Evolutionary conservation across 2,888 invertebrate genomes (phyloP), one percentile per base, ranked within the genome.

Genomic region (Drosophila anomalata): DNA sequence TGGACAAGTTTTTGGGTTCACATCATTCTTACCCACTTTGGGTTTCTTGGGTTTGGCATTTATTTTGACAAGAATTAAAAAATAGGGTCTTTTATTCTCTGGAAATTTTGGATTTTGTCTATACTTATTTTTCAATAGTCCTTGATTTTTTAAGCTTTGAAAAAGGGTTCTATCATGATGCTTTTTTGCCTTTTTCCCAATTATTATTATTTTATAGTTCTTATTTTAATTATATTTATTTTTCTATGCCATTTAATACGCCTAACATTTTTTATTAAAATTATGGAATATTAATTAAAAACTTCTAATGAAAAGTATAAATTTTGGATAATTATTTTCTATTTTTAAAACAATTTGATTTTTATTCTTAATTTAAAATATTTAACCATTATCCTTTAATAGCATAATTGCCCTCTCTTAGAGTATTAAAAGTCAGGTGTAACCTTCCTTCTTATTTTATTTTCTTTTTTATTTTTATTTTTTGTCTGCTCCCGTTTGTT

Each of bases 401-500:
- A 33, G 33, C 4, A 4, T n/a, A 36, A 7, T 36, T 2, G 2
- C 36, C 36, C 6, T 36, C n/a, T 14, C 14, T 14, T 36, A 36
- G n/a, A n/a, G 36, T 36, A 36, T 36, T 36, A 33, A 11, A 36
- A 36, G n/a, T 14, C 36, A 50, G 50, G 14, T 55, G 62, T 57
- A 60, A 69, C 31, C 55, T 75, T 76, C 65, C 65, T 54, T 72
- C 60, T 29, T 47, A 57, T 50, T n/a, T 57, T 46, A 56, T 53
- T 31, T 31, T 29, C 1, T 29, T 29, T 31, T 33, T 12, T 11
- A 3, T 11, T 33, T 33, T 22, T 22, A 22, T 22, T 36, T 36
- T n/a, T 36, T 36, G n/a, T 76, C 67, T 79, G 77, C 83, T 79
- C 83, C 78, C 72, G 67, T 76, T 76, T 60, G 26, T 63, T 44